Conservation (phyloP, 2,888 invertebrate species). For the Pseudococcus longispinus region DNA sequence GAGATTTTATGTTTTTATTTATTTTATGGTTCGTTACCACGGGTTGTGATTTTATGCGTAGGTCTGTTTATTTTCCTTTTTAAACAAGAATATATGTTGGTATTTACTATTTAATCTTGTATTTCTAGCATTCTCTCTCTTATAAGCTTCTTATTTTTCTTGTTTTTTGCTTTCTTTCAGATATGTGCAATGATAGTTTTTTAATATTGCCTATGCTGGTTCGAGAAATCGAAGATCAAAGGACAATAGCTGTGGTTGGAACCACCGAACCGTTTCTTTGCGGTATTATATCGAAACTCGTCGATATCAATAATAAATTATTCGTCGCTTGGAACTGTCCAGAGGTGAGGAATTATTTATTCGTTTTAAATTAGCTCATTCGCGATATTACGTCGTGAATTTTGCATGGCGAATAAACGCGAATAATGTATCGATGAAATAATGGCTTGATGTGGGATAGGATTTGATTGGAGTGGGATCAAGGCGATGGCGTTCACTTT, state of each 20-base stretch:
- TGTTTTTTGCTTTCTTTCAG: background rate
- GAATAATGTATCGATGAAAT: background rate
- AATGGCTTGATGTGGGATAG: too few relatives aligned
- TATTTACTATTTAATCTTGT: background rate
- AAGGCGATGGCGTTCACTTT: too few relatives aligned
- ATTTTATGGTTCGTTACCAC: background rate
- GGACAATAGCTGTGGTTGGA: slow-evolving; percentile 7
- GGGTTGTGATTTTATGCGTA: background rate
- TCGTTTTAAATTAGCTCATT: background rate
- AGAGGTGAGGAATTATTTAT: background rate
- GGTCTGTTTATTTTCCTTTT: background rate
- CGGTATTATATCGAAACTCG: slow-evolving; percentile 9
- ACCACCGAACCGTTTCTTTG: slow-evolving; percentile 12
- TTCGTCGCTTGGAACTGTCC: slow-evolving; percentile 33
- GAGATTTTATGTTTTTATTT: background rate
- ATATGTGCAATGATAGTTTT: slow-evolving; percentile 35
- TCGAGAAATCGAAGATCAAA: slow-evolving; percentile 20
- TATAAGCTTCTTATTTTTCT: background rate
- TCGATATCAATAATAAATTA: slow-evolving; percentile 4
- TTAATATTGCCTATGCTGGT: slow-evolving; percentile 5
- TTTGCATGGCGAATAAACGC: background rate
- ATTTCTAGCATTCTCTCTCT: background rate
- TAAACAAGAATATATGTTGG: background rate
- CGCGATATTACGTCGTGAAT: background rate
- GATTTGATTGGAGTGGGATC: too few relatives aligned